phyloP scores from a whole-genome alignment of 2,113 vertebrate species.

The Myrmecophaga tridactyla region DNA sequence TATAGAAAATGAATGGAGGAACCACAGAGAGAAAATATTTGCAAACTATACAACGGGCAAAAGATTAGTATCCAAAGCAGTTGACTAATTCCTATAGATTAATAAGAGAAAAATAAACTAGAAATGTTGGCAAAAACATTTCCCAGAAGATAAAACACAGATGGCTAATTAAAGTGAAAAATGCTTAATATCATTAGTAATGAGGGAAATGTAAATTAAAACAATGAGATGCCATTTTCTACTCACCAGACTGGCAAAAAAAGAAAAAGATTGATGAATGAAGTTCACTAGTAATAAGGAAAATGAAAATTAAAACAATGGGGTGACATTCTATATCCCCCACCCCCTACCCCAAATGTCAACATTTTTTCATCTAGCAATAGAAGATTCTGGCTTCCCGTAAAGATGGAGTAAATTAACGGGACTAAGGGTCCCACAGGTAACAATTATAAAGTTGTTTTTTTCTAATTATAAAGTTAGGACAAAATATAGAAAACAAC shows the following conservation, averaged over 20 bases:
- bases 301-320: conserved; percentile 6
- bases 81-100: not conserved
- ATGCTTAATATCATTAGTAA: not conserved
- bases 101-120: not conserved
- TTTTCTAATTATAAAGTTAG: rapidly evolving
- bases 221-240: not conserved
- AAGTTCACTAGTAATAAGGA: not conserved
- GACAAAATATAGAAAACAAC: too few species aligned
- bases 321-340: not conserved
- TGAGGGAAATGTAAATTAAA: not conserved
- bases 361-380: not conserved
- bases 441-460: rapidly evolving
- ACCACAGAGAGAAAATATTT: not conserved
- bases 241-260: not conserved
- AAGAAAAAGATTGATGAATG: not conserved
- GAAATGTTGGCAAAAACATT: not conserved
- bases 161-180: not conserved
- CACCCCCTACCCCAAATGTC: not conserved
- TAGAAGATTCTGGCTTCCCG: not conserved
- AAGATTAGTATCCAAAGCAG: not conserved
- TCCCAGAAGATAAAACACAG: conserved; percentile 38
- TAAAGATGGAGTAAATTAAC: rapidly evolving
- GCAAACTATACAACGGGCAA: not conserved
- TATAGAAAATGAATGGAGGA: not conserved
- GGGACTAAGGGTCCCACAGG: rapidly evolving